Base-by-base conservation (phyloP, 2,113 vertebrate genomes). In the Zingel zingel region DNA sequence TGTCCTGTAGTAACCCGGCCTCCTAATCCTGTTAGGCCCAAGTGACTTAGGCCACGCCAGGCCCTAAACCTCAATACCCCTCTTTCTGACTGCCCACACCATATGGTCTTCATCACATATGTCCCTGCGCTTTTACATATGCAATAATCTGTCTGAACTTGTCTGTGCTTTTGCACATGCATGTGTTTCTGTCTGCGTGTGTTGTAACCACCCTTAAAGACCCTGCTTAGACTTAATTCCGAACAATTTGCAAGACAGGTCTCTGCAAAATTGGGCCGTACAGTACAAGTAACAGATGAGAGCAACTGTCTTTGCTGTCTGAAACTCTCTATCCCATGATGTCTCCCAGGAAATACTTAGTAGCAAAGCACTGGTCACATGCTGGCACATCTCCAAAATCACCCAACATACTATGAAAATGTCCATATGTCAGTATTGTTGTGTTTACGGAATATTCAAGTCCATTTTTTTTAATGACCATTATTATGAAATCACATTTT, bases 21-120 rank as follows among this genome's bases (percentile, higher is more conserved):
- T 71, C 72, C 86, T 93, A 93, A 94, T 94, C 93, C 90, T 88
- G 89, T 93, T 91, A 92, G 90, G 84, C 76, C 91, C 90, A 86
- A 91, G 25, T 90, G 91, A 91, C 91, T 93, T 92, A 93, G 66
- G 61, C 85, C 79, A 68, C 33, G 43, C 64, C 85, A 86, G 85
- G 76, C 66, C 76, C 77, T 88, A 92, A 91, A 92, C 85, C 93
- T 89, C 84, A 88, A 87, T 84, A 82, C 86, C 80, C 85, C 86
- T 88, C 77, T 81, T 88, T 89, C 85, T 86, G 85, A 81, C 75
- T 6, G 64, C 70, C 82, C 63, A 8, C 88, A 69, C 86, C 92
- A 93, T 91, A 89, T 92, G 89, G 72, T 73, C 79, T 53, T 14
- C 71, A 57, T 81, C 83, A 76, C 68, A 59, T 77, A 77, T 78